These are phyloP conservation scores for Potorous gilbertii DNA, from an alignment of 2,797 vertebrate genomes.

Conservation along the genomic window DNA sequence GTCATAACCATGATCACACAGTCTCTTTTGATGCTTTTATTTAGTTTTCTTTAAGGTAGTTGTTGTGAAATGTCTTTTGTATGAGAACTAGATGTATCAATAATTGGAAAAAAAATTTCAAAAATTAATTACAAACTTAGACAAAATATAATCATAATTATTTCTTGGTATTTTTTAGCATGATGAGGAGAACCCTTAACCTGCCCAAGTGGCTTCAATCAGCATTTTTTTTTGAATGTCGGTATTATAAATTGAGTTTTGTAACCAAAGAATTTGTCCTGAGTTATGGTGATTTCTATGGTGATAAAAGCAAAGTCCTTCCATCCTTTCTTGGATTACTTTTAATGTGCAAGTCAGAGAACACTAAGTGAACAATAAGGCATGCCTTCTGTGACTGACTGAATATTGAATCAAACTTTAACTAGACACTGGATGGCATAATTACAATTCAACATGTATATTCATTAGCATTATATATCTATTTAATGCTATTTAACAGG, in stretches of 20 bases:
- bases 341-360: conserved; percentile 83
- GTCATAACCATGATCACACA: not conserved
- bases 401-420: conserved; percentile 91
- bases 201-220: conserved; percentile 34
- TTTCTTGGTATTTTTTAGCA: not conserved
- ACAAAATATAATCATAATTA: not conserved
- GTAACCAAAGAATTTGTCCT: conserved; percentile 78
- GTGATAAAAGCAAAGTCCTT: conserved; percentile 83
- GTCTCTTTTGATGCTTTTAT: not conserved
- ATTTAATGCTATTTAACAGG: conserved; percentile 82
- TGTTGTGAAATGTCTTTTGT: not conserved
- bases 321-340: conserved; percentile 83
- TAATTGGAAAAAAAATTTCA: not conserved
- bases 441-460: conserved; percentile 95
- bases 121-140: conserved; percentile 42
- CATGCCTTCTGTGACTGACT: conserved; percentile 83
- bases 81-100: not conserved
- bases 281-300: conserved; percentile 76
- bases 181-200: not conserved
- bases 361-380: conserved; percentile 84
- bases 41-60: not conserved
- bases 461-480: conserved; percentile 90
- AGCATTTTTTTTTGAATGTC: conserved; percentile 62
- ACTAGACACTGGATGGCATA: conserved; percentile 92
- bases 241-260: conserved; percentile 79